phyloP scores from a whole-genome alignment of 2,113 vertebrate genomes.

The Pipra filicauda region DNA sequence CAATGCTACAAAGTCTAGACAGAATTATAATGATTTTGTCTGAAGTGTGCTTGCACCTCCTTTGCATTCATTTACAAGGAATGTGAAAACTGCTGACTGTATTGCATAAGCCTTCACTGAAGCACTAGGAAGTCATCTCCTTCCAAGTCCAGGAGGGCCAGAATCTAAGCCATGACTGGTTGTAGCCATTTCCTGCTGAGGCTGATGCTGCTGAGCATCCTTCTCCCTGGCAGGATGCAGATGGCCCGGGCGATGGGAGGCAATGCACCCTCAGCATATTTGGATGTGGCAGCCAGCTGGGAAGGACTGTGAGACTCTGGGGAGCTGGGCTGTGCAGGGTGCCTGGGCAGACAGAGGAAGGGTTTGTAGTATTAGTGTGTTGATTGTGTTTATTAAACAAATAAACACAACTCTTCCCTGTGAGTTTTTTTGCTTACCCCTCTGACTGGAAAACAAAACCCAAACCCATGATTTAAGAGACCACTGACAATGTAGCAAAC shows the following conservation, averaged over 20 bases:
- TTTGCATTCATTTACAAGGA: neutral
- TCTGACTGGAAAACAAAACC: neutral
- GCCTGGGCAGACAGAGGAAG: neutral
- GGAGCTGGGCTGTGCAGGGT: neutral
- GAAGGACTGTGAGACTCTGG: neutral
- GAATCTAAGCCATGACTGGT: neutral
- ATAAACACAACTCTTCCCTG: neutral
- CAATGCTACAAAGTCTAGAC: neutral
- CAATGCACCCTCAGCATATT: rapidly evolving
- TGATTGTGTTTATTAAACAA: neutral
- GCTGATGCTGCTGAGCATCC: neutral
- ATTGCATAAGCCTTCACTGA: neutral
- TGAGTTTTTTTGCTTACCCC: neutral
- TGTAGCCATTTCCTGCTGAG: neutral
- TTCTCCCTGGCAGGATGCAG: neutral
- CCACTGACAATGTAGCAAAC: neutral
- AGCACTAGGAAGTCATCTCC: neutral
- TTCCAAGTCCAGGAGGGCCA: neutral
- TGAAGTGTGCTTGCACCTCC: neutral
- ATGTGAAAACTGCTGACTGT: neutral
- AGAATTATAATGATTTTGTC: neutral
- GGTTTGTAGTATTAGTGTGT: neutral
- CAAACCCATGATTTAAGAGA: neutral
- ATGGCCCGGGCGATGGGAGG: rapidly evolving
- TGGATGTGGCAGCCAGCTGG: neutral